Percentiles rank a stretch among this genome's conserved stretches.
These are phyloP conservation scores for Plutella xylostella DNA, from an alignment of 2,888 invertebrate species.

Conservation along the genomic window DNA sequence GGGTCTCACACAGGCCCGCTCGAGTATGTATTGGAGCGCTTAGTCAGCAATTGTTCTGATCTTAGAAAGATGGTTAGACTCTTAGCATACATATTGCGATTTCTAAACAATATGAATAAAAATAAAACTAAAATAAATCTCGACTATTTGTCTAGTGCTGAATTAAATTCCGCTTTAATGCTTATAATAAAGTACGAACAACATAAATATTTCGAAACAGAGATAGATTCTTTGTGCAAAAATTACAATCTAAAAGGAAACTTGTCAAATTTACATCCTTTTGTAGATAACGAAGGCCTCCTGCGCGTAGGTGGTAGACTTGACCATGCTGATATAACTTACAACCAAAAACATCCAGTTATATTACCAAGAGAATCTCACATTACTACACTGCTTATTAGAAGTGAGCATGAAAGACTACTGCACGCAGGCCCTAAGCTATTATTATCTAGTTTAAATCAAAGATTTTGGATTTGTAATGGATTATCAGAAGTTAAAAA, in stretches of 20 bases:
- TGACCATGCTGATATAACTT: conserved; percentile 2
- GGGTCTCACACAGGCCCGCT: too few relatives aligned
- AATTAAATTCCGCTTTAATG: neutral
- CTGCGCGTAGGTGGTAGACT: conserved; percentile 5
- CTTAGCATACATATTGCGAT: neutral
- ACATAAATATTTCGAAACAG: neutral
- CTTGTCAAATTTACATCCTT: neutral
- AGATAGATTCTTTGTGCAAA: neutral
- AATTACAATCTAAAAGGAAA: neutral
- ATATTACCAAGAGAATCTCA: conserved; percentile 2
- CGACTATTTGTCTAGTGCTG: neutral
- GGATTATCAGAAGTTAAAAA: conserved; percentile 17
- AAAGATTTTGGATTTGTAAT: conserved; percentile 17
- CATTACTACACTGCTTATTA: neutral
- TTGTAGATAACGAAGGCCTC: neutral
- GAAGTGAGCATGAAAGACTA: conserved; percentile 9
- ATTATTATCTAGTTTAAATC: conserved; percentile 9
- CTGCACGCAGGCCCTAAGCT: conserved; percentile 14
- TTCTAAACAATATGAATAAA: neutral
- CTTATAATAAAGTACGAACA: neutral
- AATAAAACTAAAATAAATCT: neutral
- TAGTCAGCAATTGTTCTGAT: too few relatives aligned
- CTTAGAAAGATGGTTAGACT: too few relatives aligned
- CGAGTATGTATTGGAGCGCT: too few relatives aligned
- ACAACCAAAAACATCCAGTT: conserved; percentile 1